These are phyloP conservation scores for Trematocara marginatum DNA, from an alignment of 2,113 vertebrate species.

Conservation along the genomic window DNA sequence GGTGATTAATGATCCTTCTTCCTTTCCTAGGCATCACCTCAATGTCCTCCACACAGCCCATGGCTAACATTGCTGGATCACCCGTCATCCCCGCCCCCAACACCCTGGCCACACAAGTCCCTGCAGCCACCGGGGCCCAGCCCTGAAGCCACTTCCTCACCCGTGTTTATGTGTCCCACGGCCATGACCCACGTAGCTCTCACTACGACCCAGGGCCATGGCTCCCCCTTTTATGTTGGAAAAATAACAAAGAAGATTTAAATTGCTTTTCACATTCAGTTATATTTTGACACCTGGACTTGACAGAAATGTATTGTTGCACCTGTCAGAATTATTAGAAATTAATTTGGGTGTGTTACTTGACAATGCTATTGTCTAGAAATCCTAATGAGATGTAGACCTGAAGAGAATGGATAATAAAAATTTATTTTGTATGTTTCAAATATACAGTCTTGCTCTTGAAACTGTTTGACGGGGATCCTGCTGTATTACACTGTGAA, in stretches of 20 bases:
- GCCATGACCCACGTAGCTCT: slow-evolving; percentile 55
- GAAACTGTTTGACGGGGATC: slow-evolving; percentile 75
- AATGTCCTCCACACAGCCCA: slow-evolving; percentile 77
- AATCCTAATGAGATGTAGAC: slow-evolving; percentile 78
- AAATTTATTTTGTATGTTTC: slow-evolving; percentile 86
- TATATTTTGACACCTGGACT: slow-evolving; percentile 71
- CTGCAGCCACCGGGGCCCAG: slow-evolving; percentile 74
- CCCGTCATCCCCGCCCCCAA: slow-evolving; percentile 81
- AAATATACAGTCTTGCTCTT: slow-evolving; percentile 79
- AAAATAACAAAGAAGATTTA: slow-evolving; percentile 68
- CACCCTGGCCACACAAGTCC: slow-evolving; percentile 79
- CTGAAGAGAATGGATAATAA: slow-evolving; percentile 81
- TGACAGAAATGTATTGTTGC: slow-evolving; percentile 66
- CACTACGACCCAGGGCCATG: slow-evolving; percentile 46
- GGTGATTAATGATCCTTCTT: neutral
- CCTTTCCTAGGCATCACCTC: slow-evolving; percentile 75
- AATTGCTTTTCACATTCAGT: slow-evolving; percentile 71
- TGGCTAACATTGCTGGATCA: slow-evolving; percentile 78
- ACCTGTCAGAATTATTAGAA: slow-evolving; percentile 69
- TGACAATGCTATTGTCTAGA: slow-evolving; percentile 73
- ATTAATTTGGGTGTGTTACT: slow-evolving; percentile 71
- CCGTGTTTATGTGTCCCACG: slow-evolving; percentile 55
- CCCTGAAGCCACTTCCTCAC: slow-evolving; percentile 71
- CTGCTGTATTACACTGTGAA: slow-evolving; percentile 76
- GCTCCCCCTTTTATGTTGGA: slow-evolving; percentile 70